Conservation (phyloP, 2,888 invertebrate genomes). For the Habroteleia sp. region DNA sequence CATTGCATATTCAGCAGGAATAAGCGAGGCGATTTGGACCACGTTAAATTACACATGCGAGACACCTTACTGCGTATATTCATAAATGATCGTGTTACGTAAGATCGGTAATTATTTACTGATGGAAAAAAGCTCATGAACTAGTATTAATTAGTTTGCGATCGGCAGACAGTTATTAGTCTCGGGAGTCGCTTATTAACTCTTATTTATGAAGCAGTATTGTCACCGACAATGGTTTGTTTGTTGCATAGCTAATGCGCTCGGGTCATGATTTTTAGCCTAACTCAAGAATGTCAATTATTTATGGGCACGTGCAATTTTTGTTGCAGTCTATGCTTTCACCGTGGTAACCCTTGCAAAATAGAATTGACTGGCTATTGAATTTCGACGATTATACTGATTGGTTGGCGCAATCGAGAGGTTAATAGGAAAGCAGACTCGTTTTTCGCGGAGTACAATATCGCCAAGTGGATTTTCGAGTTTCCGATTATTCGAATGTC, state of each 20-base stretch:
- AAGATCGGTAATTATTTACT: constrained; percentile 36
- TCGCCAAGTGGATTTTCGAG: constrained; percentile 47
- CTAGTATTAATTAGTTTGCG: constrained; percentile 41
- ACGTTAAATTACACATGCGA: constrained; percentile 20
- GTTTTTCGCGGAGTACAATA: constrained; percentile 21
- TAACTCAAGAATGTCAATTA: neutral
- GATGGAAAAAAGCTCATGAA: constrained; percentile 21
- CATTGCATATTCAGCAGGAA: too few species aligned
- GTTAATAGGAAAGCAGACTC: constrained; percentile 30
- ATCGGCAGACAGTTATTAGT: constrained; percentile 42
- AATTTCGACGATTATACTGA: constrained; percentile 41
- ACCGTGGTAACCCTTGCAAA: constrained; percentile 35
- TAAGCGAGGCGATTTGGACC: too few species aligned
- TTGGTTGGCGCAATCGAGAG: constrained; percentile 24
- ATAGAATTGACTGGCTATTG: constrained; percentile 34
- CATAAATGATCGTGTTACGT: constrained; percentile 11
- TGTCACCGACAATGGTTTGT: constrained; percentile 20
- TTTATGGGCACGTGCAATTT: constrained; percentile 15
- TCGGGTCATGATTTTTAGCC: neutral
- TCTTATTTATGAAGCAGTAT: constrained; percentile 38
- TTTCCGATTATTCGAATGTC: constrained; percentile 22
- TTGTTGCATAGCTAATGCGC: constrained; percentile 6
- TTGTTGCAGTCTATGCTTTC: constrained; percentile 15
- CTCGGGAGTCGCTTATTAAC: constrained; percentile 20
- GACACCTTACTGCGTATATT: neutral